Percentiles rank a stretch among this genome's conserved stretches.
These are phyloP conservation scores for Cariama cristata DNA, from an alignment of 2,113 vertebrate species.

Conservation along the genomic window DNA sequence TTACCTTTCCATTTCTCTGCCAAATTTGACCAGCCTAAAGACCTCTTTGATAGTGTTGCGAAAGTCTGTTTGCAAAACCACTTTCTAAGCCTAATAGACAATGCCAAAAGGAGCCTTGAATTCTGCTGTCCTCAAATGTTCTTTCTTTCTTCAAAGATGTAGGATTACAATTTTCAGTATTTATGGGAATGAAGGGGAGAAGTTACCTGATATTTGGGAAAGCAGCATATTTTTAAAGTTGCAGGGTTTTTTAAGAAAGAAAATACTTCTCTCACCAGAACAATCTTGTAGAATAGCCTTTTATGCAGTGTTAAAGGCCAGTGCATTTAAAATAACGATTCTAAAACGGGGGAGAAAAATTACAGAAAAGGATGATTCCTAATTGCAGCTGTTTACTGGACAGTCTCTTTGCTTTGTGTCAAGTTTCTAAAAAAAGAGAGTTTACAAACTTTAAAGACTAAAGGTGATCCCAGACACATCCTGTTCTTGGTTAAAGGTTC, in stretches of 20 bases:
- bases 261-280: background rate
- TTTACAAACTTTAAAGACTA: constrained; percentile 45
- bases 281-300: background rate
- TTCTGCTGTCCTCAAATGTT: background rate
- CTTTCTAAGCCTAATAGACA: background rate
- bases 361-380: background rate
- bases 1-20: background rate
- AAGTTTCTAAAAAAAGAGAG: background rate
- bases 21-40: background rate
- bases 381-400: background rate
- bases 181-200: background rate
- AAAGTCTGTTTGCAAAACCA: background rate
- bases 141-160: background rate
- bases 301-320: background rate
- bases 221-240: background rate
- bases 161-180: background rate
- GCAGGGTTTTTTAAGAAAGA: background rate
- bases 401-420: background rate
- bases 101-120: background rate
- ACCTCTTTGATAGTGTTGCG: background rate
- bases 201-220: background rate
- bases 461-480: constrained; percentile 41
- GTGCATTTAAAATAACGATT: background rate
- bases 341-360: background rate
- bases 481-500: constrained; percentile 42